These are phyloP conservation scores for Stictocephala bisonia DNA, from an alignment of 2,888 invertebrate genomes.

Conservation along the genomic window DNA sequence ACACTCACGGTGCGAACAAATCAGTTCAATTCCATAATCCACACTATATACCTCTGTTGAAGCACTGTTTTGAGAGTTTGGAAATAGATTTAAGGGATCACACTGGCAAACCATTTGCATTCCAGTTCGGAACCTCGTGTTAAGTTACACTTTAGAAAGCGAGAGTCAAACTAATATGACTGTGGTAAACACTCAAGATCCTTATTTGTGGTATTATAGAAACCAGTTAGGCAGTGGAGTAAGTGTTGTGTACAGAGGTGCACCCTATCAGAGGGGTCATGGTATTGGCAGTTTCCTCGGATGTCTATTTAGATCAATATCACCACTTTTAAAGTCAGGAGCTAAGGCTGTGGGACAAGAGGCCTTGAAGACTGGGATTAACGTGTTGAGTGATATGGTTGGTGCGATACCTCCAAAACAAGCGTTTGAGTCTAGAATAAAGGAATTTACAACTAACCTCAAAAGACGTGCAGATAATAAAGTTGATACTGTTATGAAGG, in stretches of 20 bases:
- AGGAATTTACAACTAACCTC: slow-evolving; percentile 15
- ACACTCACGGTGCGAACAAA: slow-evolving; percentile 39
- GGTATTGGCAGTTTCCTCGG: slow-evolving; percentile 52
- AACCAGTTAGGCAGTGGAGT: slow-evolving; percentile 32
- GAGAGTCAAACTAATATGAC: background rate
- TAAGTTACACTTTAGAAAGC: slow-evolving; percentile 45
- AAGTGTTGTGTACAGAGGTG: slow-evolving; percentile 42
- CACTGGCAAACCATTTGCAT: slow-evolving; percentile 40
- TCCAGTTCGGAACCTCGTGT: slow-evolving; percentile 44
- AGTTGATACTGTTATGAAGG: slow-evolving; percentile 1
- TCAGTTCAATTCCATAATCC: slow-evolving; percentile 46
- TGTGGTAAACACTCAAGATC: background rate
- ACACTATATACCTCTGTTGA: slow-evolving; percentile 54
- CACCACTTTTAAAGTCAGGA: slow-evolving; percentile 47
- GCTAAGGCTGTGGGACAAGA: slow-evolving; percentile 44
- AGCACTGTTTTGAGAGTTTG: slow-evolving; percentile 45
- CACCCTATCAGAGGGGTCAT: slow-evolving; percentile 48
- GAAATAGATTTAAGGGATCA: slow-evolving; percentile 50
- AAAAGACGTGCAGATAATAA: slow-evolving; percentile 16
- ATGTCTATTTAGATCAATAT: slow-evolving; percentile 45
- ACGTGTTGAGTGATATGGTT: slow-evolving; percentile 41
- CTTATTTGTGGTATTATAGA: background rate
- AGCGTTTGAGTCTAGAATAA: background rate
- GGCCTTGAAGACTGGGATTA: slow-evolving; percentile 38
- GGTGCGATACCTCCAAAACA: background rate